Percentiles rank a stretch among this genome's conserved stretches.
Evolutionary conservation across 2,797 vertebrate species (phyloP).

Genomic region (Oreortyx pictus): DNA sequence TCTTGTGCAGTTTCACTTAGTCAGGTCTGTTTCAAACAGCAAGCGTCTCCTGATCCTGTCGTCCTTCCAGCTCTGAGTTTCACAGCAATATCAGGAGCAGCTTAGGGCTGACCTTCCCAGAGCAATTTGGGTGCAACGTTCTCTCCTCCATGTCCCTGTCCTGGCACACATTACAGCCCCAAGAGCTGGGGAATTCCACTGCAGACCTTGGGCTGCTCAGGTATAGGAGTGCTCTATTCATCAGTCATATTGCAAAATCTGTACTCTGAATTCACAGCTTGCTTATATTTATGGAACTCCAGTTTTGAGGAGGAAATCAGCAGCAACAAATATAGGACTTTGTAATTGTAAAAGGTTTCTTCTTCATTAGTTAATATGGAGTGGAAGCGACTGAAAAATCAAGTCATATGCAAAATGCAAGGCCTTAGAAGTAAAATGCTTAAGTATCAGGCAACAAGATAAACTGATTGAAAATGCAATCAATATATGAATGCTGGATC

Average conservation of each 20-base stretch:
- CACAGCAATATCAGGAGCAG: background rate
- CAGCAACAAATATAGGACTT: constrained; percentile 51
- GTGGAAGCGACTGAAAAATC: constrained; percentile 38
- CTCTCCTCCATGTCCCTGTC: background rate
- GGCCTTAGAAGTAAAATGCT: constrained; percentile 66
- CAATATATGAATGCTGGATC: constrained; percentile 61
- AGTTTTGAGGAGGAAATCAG: constrained; percentile 52
- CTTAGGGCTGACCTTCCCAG: background rate
- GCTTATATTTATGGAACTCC: constrained; percentile 1
- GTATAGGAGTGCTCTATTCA: background rate
- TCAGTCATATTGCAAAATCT: constrained; percentile 14
- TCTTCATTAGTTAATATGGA: constrained; percentile 27
- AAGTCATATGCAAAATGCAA: constrained; percentile 65
- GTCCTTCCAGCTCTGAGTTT: background rate
- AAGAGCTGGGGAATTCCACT: background rate
- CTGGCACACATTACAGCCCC: background rate
- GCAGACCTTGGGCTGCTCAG: constrained; percentile 52
- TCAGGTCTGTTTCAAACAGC: no score
- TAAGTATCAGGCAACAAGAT: constrained; percentile 66
- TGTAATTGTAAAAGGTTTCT: constrained; percentile 40
- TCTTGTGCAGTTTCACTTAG: background rate
- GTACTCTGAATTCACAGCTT: background rate
- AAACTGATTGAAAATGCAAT: constrained; percentile 63
- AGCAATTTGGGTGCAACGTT: background rate
- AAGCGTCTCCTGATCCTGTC: background rate